Evolutionary conservation across 2,797 vertebrate genomes (phyloP).

Genomic region (Hephaestus fuliginosus): DNA sequence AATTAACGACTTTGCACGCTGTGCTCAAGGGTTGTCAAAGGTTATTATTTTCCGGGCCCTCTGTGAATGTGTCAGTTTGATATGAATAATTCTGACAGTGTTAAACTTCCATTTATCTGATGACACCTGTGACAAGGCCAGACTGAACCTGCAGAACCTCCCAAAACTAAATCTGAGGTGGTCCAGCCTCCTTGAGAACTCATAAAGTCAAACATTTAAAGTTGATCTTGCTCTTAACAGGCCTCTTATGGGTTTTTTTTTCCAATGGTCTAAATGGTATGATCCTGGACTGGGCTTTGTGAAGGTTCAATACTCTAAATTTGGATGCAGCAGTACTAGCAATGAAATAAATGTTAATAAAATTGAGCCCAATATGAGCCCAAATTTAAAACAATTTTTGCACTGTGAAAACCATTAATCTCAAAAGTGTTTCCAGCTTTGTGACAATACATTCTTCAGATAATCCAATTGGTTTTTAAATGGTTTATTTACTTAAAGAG

Average conservation of each 20-base stretch:
- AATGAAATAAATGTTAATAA: neutral
- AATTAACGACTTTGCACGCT: constrained; percentile 27
- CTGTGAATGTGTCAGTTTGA: neutral
- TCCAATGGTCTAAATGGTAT: neutral
- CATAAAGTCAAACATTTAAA: neutral
- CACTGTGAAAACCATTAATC: constrained; percentile 1
- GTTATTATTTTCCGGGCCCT: constrained; percentile 21
- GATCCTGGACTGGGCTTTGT: neutral
- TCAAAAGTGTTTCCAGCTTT: neutral
- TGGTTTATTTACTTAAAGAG: constrained; percentile 1
- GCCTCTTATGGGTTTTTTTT: neutral
- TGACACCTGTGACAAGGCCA: neutral
- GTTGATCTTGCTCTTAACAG: neutral
- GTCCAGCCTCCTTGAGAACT: no score
- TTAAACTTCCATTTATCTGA: constrained; percentile 4
- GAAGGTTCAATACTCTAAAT: neutral
- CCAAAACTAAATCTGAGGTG: neutral
- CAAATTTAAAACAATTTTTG: neutral
- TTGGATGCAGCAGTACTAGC: neutral
- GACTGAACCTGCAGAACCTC: no score
- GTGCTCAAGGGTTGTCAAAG: constrained; percentile 16
- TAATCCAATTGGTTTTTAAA: neutral
- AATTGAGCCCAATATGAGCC: neutral
- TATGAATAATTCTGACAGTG: constrained; percentile 21
- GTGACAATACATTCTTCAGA: neutral